Conservation (phyloP, 1,140 invertebrate genomes). For the Macrosteles quadrilineatus region DNA sequence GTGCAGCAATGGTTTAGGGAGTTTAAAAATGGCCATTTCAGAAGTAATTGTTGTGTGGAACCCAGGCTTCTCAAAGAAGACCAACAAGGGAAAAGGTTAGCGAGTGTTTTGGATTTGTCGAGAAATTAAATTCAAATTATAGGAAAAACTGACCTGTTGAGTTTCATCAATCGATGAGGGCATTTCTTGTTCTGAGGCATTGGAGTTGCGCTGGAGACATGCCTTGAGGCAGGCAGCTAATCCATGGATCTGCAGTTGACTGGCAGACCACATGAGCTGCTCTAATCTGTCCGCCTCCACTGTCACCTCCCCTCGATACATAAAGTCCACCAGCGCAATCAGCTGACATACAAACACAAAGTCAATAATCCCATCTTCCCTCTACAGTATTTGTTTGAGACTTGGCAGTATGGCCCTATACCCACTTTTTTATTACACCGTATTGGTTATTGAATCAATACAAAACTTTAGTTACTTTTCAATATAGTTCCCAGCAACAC, state of each 20-base stretch:
- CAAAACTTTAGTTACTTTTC: too few species aligned
- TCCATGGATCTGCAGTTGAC: slow-evolving; percentile 79
- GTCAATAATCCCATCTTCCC: too few species aligned
- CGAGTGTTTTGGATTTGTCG: background rate
- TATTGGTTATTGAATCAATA: too few species aligned
- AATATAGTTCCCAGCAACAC: too few species aligned
- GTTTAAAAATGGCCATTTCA: background rate
- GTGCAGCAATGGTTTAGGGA: background rate
- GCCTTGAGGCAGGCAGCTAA: slow-evolving; percentile 57
- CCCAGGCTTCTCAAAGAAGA: background rate
- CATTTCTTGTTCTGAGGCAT: background rate
- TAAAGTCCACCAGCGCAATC: slow-evolving; percentile 80
- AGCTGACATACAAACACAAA: too few species aligned
- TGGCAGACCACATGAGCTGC: slow-evolving; percentile 75
- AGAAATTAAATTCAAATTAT: background rate
- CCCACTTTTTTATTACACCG: too few species aligned
- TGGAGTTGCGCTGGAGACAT: background rate
- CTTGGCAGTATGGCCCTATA: too few species aligned
- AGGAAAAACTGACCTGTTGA: background rate
- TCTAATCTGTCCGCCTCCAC: slow-evolving; percentile 79
- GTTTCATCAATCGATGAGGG: background rate
- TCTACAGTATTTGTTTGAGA: too few species aligned
- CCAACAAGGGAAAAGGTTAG: background rate
- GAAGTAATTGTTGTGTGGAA: background rate
- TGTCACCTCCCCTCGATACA: slow-evolving; percentile 86